phyloP scores from a whole-genome alignment of 2,888 invertebrate species.

The Cheilosia pagana region DNA sequence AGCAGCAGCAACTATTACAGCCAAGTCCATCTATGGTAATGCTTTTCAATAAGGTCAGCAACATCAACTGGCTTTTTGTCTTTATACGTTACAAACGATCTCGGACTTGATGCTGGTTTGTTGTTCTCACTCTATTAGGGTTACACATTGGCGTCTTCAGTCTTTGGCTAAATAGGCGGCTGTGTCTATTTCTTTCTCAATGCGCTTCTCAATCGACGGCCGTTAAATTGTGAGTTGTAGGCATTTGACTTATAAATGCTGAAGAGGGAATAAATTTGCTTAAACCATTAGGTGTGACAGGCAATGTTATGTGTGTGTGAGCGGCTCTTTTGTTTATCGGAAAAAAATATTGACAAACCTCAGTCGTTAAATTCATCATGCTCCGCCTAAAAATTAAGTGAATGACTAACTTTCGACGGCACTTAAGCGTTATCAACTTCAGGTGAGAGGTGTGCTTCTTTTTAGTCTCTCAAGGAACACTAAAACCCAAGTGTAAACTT shows the following conservation, averaged over 20 bases:
- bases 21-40: slow-evolving; percentile 70
- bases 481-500: slow-evolving; percentile 19
- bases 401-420: slow-evolving; percentile 27
- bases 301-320: neutral
- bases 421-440: slow-evolving; percentile 26
- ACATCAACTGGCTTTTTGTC: slow-evolving; percentile 57
- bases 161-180: slow-evolving; percentile 15
- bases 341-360: slow-evolving; percentile 43
- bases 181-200: slow-evolving; percentile 20
- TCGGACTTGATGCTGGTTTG: slow-evolving; percentile 13
- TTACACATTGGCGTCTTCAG: slow-evolving; percentile 62
- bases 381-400: slow-evolving; percentile 18
- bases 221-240: slow-evolving; percentile 46
- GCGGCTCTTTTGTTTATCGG: slow-evolving; percentile 8
- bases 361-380: slow-evolving; percentile 24
- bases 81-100: slow-evolving; percentile 41
- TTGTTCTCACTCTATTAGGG: slow-evolving; percentile 47
- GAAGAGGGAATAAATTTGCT: slow-evolving; percentile 33
- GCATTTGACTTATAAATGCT: neutral
- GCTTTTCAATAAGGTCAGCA: slow-evolving; percentile 73
- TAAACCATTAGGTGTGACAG: slow-evolving; percentile 19
- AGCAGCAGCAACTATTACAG: slow-evolving; percentile 48
- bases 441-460: slow-evolving; percentile 32
- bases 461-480: neutral
- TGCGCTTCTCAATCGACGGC: slow-evolving; percentile 38